These are phyloP conservation scores for Dascillus cervinus DNA, from an alignment of 2,888 invertebrate genomes.

Conservation along the genomic window DNA sequence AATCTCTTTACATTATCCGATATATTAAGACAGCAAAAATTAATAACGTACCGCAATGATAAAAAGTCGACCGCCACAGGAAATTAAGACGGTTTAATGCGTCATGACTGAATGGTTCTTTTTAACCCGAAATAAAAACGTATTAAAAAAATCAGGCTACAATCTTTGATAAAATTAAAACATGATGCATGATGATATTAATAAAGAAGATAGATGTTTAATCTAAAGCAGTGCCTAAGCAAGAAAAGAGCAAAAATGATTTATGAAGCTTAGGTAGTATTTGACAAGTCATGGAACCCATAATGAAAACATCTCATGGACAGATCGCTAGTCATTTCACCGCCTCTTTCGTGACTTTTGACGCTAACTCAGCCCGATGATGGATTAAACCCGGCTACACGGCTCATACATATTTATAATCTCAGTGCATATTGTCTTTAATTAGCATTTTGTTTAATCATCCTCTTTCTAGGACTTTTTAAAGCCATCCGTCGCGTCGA, in stretches of 20 bases:
- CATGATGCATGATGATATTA: constrained; percentile 21
- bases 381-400: constrained; percentile 35
- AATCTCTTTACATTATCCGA: no score
- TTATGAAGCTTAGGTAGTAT: constrained; percentile 34
- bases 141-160: no score
- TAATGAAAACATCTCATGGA: constrained; percentile 45
- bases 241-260: constrained; percentile 26
- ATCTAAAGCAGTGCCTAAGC: constrained; percentile 13
- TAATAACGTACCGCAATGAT: no score
- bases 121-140: no score
- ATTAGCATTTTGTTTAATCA: constrained; percentile 43
- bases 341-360: constrained; percentile 45
- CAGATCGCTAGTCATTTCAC: constrained; percentile 45
- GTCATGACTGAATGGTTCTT: no score
- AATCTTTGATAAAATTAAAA: no score
- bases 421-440: constrained; percentile 28
- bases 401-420: constrained; percentile 18
- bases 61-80: no score
- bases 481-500: neutral
- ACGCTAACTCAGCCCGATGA: constrained; percentile 41
- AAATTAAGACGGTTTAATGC: no score
- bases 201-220: constrained; percentile 25
- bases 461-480: constrained; percentile 13
- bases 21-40: no score
- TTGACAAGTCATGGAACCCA: constrained; percentile 44